These are phyloP conservation scores for Lasaia peninsularis DNA, from an alignment of 1,140 invertebrate genomes.

Conservation along the genomic window DNA sequence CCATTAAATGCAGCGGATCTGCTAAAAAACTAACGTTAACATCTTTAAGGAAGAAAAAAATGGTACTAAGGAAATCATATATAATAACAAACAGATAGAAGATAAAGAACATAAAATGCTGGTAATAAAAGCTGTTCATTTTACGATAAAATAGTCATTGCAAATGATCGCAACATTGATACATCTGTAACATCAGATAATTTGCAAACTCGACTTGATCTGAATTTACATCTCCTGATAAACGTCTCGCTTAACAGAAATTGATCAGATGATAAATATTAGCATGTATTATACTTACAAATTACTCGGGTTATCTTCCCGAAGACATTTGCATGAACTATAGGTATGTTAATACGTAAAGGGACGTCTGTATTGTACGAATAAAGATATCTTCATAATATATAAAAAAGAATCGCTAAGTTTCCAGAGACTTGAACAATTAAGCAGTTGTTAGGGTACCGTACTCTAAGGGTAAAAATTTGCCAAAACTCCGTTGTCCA, in stretches of 20 bases:
- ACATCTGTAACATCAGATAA: constrained; percentile 24
- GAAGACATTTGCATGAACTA: constrained; percentile 32
- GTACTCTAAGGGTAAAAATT: no score
- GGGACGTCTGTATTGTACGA: not conserved
- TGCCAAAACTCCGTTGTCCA: no score
- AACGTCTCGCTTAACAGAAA: constrained; percentile 47
- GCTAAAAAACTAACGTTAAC: no score
- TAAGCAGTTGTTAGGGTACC: no score
- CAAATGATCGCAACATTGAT: constrained; percentile 10
- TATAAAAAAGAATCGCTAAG: not conserved
- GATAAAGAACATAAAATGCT: not conserved
- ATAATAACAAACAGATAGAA: not conserved
- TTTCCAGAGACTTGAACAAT: no score
- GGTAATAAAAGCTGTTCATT: not conserved
- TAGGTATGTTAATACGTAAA: constrained; percentile 24
- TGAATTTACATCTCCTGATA: constrained; percentile 52
- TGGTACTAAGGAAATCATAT: not conserved
- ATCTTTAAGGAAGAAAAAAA: no score
- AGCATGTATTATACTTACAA: constrained; percentile 64
- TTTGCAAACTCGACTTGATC: constrained; percentile 45
- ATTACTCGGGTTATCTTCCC: constrained; percentile 39
- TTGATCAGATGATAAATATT: constrained; percentile 50
- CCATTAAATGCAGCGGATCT: no score
- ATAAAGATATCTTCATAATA: not conserved
- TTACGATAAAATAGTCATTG: constrained; percentile 9